phyloP scores from a whole-genome alignment of 2,888 invertebrate species.

The Cyrtodaria siliqua region DNA sequence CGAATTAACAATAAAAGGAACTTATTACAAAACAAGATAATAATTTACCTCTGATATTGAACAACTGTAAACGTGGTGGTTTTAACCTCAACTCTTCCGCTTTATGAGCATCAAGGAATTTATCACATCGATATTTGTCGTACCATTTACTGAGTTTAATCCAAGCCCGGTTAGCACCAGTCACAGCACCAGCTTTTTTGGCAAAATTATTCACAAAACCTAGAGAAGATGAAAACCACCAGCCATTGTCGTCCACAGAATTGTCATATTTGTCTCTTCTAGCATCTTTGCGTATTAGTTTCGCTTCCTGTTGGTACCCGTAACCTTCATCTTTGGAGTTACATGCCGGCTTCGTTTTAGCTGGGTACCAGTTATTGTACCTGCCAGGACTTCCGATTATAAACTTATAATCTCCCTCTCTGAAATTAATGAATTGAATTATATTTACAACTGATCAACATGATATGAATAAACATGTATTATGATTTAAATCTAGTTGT shows the following conservation, averaged over 20 bases:
- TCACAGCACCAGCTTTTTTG: not conserved
- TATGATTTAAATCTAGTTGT: too few relatives aligned
- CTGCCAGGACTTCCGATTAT: conserved; percentile 83
- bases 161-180: not conserved
- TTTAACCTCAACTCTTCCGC: conserved; percentile 26
- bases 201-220: conserved; percentile 2
- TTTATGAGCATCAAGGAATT: conserved; percentile 40
- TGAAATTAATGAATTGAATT: too few relatives aligned
- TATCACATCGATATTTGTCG: conserved; percentile 48
- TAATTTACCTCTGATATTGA: conserved; percentile 57
- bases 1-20: too few relatives aligned
- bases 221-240: conserved; percentile 53
- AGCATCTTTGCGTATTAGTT: conserved; percentile 18
- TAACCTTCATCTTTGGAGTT: conserved; percentile 27
- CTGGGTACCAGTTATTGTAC: conserved; percentile 78
- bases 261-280: conserved; percentile 23
- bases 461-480: too few relatives aligned
- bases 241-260: conserved; percentile 3
- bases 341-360: conserved; percentile 47
- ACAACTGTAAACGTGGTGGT: conserved; percentile 43
- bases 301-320: conserved; percentile 43
- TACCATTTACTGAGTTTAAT: conserved; percentile 17
- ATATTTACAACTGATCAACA: too few relatives aligned
- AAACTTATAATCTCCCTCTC: conserved; percentile 85
- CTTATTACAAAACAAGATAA: too few relatives aligned